Percentiles rank a stretch among this genome's conserved stretches.
Conservation (phyloP, 2,113 vertebrate species). For the Anthoscopus minutus region DNA sequence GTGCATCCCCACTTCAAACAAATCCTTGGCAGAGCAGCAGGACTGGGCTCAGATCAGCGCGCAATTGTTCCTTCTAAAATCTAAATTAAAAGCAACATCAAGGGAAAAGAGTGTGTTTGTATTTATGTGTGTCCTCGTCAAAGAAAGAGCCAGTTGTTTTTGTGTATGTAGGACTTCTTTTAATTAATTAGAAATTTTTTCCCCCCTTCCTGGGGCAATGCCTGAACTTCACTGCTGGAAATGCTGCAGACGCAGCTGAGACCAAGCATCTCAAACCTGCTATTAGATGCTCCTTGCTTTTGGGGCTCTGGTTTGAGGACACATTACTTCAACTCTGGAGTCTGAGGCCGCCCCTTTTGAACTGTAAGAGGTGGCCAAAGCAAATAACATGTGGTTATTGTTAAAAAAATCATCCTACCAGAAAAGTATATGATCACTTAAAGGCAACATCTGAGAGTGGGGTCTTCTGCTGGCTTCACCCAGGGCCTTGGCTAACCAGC, state of each 20-base stretch:
- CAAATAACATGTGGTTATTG: conserved; percentile 40
- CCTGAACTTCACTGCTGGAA: not conserved
- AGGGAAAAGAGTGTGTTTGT: not conserved
- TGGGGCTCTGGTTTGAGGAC: conserved; percentile 4
- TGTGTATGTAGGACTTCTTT: not conserved
- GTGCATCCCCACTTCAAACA: not conserved
- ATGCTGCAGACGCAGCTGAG: not conserved
- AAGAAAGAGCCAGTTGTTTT: not conserved
- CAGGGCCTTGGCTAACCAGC: conserved; percentile 34
- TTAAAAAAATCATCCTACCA: not conserved
- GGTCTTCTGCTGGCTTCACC: conserved; percentile 20
- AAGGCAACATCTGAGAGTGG: conserved; percentile 9
- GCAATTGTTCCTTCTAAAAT: not conserved
- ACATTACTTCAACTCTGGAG: not conserved
- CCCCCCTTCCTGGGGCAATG: not conserved
- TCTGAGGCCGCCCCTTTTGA: not conserved
- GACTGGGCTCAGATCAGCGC: accelerated
- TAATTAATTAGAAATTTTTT: not conserved
- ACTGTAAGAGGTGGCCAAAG: not conserved
- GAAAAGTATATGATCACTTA: conserved; percentile 35
- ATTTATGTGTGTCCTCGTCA: too few relatives aligned
- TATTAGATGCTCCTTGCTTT: conserved; percentile 45
- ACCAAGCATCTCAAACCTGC: conserved; percentile 27
- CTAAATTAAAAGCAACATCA: not conserved
- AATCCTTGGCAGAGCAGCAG: not conserved